These are phyloP conservation scores for Synaphobranchus kaupii DNA, from an alignment of 2,797 vertebrate genomes.

Conservation along the genomic window DNA sequence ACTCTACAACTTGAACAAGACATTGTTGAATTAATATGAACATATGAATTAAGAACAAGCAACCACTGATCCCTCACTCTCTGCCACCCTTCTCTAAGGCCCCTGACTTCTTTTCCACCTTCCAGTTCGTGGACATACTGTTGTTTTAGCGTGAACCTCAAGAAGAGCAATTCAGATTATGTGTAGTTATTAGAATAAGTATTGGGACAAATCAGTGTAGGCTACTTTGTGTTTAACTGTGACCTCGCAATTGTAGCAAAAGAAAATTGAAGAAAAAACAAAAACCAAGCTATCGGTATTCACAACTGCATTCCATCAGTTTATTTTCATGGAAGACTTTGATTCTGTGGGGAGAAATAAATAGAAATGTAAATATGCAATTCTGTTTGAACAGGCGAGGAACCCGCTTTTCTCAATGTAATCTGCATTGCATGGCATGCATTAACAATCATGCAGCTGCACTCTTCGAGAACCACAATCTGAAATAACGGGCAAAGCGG, in stretches of 20 bases:
- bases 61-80: not conserved
- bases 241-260: not conserved
- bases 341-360: conserved; percentile 12
- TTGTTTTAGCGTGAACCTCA: not conserved
- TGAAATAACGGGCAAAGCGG: not conserved
- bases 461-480: conserved; percentile 20
- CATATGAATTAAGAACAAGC: not conserved
- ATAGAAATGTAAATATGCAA: not conserved
- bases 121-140: not conserved
- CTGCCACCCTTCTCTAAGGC: not conserved
- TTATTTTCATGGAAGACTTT: not conserved
- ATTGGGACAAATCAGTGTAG: not conserved
- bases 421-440: not conserved
- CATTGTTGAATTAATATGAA: too few species aligned
- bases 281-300: not conserved
- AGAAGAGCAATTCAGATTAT: not conserved
- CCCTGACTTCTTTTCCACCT: not conserved
- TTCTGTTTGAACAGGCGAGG: not conserved
- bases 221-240: not conserved
- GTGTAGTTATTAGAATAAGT: not conserved
- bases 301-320: not conserved
- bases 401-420: not conserved
- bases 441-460: conserved; percentile 22
- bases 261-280: not conserved
- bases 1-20: too few species aligned